Evolutionary conservation across 2,113 vertebrate genomes (phyloP).

Genomic region (Otus sunia): DNA sequence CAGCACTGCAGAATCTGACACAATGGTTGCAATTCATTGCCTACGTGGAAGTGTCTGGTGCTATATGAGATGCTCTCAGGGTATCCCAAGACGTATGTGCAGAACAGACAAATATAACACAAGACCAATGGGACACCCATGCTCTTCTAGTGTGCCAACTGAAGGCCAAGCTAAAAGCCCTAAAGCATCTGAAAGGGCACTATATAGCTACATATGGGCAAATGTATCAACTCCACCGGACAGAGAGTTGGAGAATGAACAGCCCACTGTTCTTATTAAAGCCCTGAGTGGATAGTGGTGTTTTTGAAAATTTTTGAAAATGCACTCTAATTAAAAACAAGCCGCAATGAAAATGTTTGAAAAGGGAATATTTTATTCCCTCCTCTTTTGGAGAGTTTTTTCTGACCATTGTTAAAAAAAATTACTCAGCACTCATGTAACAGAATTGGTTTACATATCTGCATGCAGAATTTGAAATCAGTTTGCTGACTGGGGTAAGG

Average conservation of each 20-base stretch:
- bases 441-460: not conserved
- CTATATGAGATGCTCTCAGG: not conserved
- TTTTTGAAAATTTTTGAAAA: not conserved
- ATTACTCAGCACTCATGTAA: not conserved
- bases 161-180: not conserved
- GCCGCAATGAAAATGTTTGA: not conserved
- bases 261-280: not conserved
- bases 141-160: not conserved
- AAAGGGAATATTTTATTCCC: not conserved
- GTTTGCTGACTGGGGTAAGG: not conserved
- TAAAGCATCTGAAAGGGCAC: not conserved
- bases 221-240: not conserved
- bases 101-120: not conserved
- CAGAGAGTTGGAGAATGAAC: not conserved
- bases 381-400: not conserved
- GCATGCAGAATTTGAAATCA: slow-evolving; percentile 11
- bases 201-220: not conserved
- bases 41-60: not conserved
- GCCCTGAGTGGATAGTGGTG: not conserved
- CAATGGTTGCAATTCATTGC: not conserved
- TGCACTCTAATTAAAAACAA: not conserved
- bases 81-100: not conserved
- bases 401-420: not conserved
- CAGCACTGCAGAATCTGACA: not conserved
- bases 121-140: not conserved